These are phyloP conservation scores for Onthophagus taurus DNA, from an alignment of 1,140 invertebrate genomes.

Conservation along the genomic window DNA sequence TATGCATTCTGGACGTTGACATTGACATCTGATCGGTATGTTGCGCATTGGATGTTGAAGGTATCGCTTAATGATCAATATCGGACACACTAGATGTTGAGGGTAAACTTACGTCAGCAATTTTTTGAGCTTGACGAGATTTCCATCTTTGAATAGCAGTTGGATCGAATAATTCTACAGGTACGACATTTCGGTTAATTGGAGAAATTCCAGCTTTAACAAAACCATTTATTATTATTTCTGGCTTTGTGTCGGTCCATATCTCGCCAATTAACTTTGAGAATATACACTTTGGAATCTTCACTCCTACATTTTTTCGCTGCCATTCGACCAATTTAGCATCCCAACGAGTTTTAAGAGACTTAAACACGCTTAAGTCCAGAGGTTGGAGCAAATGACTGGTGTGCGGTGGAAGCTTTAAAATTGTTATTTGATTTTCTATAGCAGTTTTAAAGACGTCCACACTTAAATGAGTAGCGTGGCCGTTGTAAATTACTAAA, in stretches of 20 bases:
- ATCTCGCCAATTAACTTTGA: constrained; percentile 8
- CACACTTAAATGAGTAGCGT: constrained; percentile 26
- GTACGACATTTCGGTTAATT: too few relatives aligned
- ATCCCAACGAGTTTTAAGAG: constrained; percentile 22
- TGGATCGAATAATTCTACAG: too few relatives aligned
- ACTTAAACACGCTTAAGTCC: constrained; percentile 26
- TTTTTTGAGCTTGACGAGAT: too few relatives aligned
- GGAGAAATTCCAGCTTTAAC: too few relatives aligned
- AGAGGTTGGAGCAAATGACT: constrained; percentile 32
- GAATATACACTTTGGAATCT: constrained; percentile 13
- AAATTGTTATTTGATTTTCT: constrained; percentile 23
- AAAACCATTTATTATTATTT: too few relatives aligned
- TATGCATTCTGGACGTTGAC: too few relatives aligned
- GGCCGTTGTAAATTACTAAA: constrained; percentile 29
- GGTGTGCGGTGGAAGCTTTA: constrained; percentile 32
- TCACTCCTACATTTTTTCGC: constrained; percentile 10
- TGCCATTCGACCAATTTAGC: constrained; percentile 9
- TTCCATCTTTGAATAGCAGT: too few relatives aligned
- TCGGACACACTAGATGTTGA: too few relatives aligned
- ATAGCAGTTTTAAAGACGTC: constrained; percentile 27
- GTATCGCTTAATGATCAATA: too few relatives aligned
- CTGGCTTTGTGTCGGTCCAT: constrained; percentile 11
- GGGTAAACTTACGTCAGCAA: too few relatives aligned
- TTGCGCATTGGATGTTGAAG: too few relatives aligned
- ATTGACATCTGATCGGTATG: too few relatives aligned